These are phyloP conservation scores for Takifugu ocellatus DNA, from an alignment of 2,797 vertebrate genomes.

Conservation along the genomic window DNA sequence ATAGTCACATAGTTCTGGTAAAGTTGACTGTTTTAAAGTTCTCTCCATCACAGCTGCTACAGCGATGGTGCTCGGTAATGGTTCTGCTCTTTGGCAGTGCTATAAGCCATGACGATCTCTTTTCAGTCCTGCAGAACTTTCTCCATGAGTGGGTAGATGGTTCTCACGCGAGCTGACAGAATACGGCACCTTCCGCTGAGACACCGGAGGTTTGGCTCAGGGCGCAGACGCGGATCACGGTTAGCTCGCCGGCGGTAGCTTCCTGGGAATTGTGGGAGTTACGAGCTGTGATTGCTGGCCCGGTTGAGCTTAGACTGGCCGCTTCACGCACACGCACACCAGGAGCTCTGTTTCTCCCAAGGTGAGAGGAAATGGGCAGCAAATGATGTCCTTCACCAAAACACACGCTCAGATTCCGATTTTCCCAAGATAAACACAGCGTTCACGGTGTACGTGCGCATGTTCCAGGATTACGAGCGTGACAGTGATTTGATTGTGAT, in stretches of 20 bases:
- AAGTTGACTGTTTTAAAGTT: no score
- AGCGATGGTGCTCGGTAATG: conserved; percentile 51
- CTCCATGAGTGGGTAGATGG: conserved; percentile 43
- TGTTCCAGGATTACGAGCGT: conserved; percentile 4
- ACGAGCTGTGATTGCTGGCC: conserved; percentile 59
- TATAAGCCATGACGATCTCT: conserved; percentile 44
- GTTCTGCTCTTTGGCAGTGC: conserved; percentile 31
- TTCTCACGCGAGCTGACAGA: conserved; percentile 53
- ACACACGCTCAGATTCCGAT: conserved; percentile 21
- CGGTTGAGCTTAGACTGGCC: conserved; percentile 54
- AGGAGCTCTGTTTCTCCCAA: conserved; percentile 51
- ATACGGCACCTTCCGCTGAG: conserved; percentile 65
- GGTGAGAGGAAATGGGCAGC: conserved; percentile 52
- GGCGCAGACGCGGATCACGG: conserved; percentile 55
- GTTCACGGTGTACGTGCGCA: background rate
- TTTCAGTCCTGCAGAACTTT: conserved; percentile 59
- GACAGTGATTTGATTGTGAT: conserved; percentile 8
- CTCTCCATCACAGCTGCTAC: conserved; percentile 23
- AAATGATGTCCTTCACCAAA: conserved; percentile 54
- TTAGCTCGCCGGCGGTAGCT: conserved; percentile 47
- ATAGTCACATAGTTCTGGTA: no score
- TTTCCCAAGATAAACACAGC: conserved; percentile 12
- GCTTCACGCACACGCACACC: conserved; percentile 51
- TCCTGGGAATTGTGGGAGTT: conserved; percentile 60
- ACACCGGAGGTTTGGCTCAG: conserved; percentile 58